Percentiles rank a stretch among this genome's conserved stretches.
Evolutionary conservation across 2,888 invertebrate species (phyloP).

Genomic region (Lymantria monacha): DNA sequence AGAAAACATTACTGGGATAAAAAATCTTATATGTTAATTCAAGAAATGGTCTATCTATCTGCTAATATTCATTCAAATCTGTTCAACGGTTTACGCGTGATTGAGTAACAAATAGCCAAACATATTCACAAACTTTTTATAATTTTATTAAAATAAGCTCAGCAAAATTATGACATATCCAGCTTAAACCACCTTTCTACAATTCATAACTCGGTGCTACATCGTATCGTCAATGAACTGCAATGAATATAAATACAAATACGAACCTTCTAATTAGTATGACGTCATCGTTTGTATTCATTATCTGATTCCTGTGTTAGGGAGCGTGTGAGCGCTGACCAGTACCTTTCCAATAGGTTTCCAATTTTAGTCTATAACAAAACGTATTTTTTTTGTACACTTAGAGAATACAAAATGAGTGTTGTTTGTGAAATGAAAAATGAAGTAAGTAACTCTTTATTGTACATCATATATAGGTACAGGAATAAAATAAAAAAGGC

Average conservation of each 20-base stretch:
- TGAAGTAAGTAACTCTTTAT: no score
- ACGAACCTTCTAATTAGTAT: constrained; percentile 24
- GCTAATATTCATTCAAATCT: no score
- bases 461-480: no score
- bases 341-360: not conserved
- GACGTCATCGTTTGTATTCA: constrained; percentile 17
- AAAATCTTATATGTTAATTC: no score
- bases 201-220: constrained; percentile 4
- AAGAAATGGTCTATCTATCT: no score
- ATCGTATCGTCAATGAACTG: constrained; percentile 22
- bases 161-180: not conserved
- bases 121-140: no score
- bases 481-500: no score
- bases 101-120: no score
- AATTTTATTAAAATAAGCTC: no score
- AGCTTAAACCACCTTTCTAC: constrained; percentile 9
- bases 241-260: constrained; percentile 32
- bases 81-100: no score
- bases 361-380: not conserved
- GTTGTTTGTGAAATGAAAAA: no score
- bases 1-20: no score
- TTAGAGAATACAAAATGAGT: not conserved
- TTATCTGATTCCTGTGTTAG: constrained; percentile 8
- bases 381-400: not conserved
- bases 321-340: constrained; percentile 2